A percentile compares a stretch with the other conserved stretches of the same genome.
Evolutionary conservation across 2,797 vertebrate species (phyloP).

Genomic region (Pseudochaenichthys georgianus): DNA sequence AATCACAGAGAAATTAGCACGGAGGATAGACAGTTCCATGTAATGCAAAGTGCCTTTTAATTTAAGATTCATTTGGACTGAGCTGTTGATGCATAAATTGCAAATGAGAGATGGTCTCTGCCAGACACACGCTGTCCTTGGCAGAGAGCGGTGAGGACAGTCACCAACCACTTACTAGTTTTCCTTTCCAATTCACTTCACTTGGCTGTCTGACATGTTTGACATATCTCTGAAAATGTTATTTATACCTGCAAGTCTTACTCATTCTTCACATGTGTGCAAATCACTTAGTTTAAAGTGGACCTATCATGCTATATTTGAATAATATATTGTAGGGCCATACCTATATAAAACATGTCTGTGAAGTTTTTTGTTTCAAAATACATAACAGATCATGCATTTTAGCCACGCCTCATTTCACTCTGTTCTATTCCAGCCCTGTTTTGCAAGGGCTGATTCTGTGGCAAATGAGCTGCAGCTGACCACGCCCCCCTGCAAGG

Average conservation of each 20-base stretch:
- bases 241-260: background rate
- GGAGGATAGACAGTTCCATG: background rate
- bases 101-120: slow-evolving; percentile 35
- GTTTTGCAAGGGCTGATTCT: too few species aligned
- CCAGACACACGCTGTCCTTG: slow-evolving; percentile 59
- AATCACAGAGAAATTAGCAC: background rate
- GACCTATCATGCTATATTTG: too few species aligned
- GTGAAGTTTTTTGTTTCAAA: too few species aligned
- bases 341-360: too few species aligned
- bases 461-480: too few species aligned
- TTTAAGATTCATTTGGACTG: slow-evolving; percentile 34
- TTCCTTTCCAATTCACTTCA: slow-evolving; percentile 12
- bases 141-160: slow-evolving; percentile 38
- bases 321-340: too few species aligned
- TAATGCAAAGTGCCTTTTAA: slow-evolving; percentile 25
- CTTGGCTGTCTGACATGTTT: background rate
- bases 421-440: too few species aligned
- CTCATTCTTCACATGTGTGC: background rate
- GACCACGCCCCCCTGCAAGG: too few species aligned
- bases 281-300: too few species aligned
- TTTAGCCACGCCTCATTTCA: too few species aligned
- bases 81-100: slow-evolving; percentile 19
- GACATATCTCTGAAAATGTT: background rate
- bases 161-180: slow-evolving; percentile 8
- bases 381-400: too few species aligned